These are phyloP conservation scores for Hipposideros larvatus DNA, from an alignment of 2,797 vertebrate species.

Conservation along the genomic window DNA sequence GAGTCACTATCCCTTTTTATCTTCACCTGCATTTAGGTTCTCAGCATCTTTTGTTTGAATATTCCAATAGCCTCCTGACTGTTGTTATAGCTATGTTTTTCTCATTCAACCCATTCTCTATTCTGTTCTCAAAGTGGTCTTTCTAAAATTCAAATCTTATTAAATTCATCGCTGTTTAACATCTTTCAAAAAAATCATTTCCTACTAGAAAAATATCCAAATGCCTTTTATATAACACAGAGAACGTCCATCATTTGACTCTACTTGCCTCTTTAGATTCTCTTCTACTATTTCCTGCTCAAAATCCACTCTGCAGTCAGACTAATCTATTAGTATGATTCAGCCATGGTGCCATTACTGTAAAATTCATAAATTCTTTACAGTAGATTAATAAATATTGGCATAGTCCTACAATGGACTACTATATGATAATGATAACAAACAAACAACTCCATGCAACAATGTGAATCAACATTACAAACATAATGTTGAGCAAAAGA, in stretches of 20 bases:
- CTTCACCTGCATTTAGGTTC: not conserved
- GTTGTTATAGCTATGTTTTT: not conserved
- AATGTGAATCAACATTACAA: conserved; percentile 4
- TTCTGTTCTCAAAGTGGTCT: not conserved
- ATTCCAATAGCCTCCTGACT: not conserved
- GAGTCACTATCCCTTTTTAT: not conserved
- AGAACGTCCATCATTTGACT: not conserved
- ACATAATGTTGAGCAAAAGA: not conserved
- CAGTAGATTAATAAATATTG: not conserved
- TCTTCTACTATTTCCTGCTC: not conserved
- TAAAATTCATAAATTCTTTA: not conserved
- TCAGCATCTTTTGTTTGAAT: conserved; percentile 2
- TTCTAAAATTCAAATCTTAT: not conserved
- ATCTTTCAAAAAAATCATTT: conserved; percentile 33
- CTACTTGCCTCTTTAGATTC: not conserved
- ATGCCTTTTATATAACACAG: not conserved
- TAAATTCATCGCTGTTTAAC: conserved; percentile 10
- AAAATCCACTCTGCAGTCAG: not conserved
- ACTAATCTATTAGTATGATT: not conserved
- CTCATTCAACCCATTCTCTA: not conserved
- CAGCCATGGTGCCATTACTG: not conserved
- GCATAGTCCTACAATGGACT: not conserved
- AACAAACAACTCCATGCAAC: conserved; percentile 14
- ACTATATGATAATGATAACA: not conserved
- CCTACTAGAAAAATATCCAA: not conserved